Evolutionary conservation across 2,888 invertebrate genomes (phyloP).

Genomic region (Heliconius charithonia): DNA sequence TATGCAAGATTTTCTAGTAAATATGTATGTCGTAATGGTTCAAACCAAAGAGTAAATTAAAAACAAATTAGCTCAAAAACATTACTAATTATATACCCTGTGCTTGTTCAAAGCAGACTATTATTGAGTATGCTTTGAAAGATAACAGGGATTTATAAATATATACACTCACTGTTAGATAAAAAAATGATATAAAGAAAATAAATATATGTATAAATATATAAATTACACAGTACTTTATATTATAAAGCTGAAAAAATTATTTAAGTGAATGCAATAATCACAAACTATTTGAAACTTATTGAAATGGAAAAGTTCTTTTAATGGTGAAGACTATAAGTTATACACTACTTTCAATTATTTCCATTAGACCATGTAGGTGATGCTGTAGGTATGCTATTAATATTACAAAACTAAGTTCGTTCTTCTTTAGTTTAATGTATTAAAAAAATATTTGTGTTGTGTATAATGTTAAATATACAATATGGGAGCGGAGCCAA

Average conservation of each 20-base stretch:
- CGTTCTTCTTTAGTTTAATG: too few relatives aligned
- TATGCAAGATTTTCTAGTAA: slow-evolving; percentile 17
- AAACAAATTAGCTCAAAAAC: slow-evolving; percentile 72
- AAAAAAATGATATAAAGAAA: background rate
- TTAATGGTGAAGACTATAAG: background rate
- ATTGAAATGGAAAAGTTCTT: too few relatives aligned
- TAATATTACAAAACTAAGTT: too few relatives aligned
- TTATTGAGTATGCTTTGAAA: slow-evolving; percentile 64
- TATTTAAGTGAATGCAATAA: background rate
- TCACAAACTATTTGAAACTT: too few relatives aligned
- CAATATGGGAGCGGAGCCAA: too few relatives aligned
- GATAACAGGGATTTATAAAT: slow-evolving; percentile 66
- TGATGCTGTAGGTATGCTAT: background rate
- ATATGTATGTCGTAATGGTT: slow-evolving; percentile 67
- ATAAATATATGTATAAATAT: background rate
- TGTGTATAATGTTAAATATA: too few relatives aligned
- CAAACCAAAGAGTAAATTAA: slow-evolving; percentile 65
- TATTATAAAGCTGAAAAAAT: background rate
- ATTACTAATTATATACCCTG: slow-evolving; percentile 72
- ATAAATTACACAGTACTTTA: background rate
- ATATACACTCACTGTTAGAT: background rate
- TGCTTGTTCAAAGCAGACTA: slow-evolving; percentile 77
- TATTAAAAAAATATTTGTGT: too few relatives aligned
- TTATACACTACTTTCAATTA: background rate
- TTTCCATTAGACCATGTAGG: background rate